Evolutionary conservation across 2,113 vertebrate genomes (phyloP).

Genomic region (Eptatretus burgeri): DNA sequence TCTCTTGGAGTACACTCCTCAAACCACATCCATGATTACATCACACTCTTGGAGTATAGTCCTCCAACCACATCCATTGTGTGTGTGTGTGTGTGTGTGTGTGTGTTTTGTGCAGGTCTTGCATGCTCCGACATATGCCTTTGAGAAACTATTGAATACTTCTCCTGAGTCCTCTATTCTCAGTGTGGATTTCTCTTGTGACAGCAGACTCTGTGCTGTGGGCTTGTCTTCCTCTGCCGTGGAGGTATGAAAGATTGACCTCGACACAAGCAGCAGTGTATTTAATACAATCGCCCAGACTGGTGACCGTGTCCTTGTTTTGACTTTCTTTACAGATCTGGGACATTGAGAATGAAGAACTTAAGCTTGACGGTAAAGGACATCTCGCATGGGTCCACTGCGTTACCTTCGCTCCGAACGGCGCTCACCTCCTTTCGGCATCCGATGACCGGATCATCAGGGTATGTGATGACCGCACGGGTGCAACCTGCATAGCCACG

Average conservation of each 20-base stretch:
- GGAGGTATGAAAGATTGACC: background rate
- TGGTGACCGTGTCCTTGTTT: too few species aligned
- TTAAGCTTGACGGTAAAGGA: background rate
- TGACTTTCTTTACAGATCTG: background rate
- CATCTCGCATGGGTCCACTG: constrained; percentile 2
- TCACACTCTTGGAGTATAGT: too few species aligned
- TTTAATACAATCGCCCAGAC: too few species aligned
- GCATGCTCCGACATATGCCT: background rate
- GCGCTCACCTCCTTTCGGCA: background rate
- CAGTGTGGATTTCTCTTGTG: background rate
- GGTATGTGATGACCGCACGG: background rate
- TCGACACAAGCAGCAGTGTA: too few species aligned
- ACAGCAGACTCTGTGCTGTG: constrained; percentile 1
- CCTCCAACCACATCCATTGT: too few species aligned
- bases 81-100: too few species aligned
- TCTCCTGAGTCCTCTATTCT: background rate
- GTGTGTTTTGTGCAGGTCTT: background rate
- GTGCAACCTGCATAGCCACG: too few species aligned
- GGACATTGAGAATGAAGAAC: background rate
- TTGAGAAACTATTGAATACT: constrained; percentile 1
- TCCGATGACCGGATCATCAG: background rate
- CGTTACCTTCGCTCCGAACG: constrained; percentile 1
- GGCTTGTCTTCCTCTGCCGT: background rate
- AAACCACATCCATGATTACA: too few species aligned
- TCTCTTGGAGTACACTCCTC: too few species aligned